These are phyloP conservation scores for Rotaria macrura DNA, from an alignment of 2,888 invertebrate species.

Conservation along the genomic window DNA sequence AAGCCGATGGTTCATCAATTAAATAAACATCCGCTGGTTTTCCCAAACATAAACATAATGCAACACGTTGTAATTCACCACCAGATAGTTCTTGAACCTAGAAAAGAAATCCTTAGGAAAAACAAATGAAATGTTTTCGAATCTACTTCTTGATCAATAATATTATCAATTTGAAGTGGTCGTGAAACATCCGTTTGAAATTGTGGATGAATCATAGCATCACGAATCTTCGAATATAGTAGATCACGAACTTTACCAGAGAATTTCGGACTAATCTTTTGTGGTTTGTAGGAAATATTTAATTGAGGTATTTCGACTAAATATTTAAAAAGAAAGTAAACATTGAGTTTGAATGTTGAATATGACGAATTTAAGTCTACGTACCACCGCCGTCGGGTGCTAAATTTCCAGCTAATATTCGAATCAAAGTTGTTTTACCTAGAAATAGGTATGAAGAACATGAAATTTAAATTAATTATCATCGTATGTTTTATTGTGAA, in stretches of 20 bases:
- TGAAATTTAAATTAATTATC: no score
- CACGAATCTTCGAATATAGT: conserved; percentile 87
- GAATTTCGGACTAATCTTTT: conserved; percentile 96
- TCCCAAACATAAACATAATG: conserved; percentile 84
- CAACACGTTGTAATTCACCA: conserved; percentile 95
- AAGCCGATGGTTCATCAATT: conserved; percentile 96
- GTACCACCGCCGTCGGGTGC: conserved; percentile 70
- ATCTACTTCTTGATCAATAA: conserved; percentile 84
- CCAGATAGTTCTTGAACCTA: conserved; percentile 82
- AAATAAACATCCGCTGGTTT: conserved; percentile 97
- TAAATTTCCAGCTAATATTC: conserved; percentile 91
- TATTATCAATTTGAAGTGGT: conserved; percentile 86
- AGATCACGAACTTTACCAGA: conserved; percentile 80
- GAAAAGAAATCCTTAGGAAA: no score
- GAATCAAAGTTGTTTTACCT: conserved; percentile 86
- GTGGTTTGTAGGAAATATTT: conserved; percentile 97
- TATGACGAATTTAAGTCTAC: neutral
- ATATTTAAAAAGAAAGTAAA: no score
- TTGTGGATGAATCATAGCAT: conserved; percentile 90
- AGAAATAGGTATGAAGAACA: neutral
- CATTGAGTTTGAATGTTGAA: no score
- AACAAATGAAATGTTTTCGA: no score
- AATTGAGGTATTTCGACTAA: conserved; percentile 66
- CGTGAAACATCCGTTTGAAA: conserved; percentile 98
- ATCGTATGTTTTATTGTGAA: neutral